phyloP scores from a whole-genome alignment of 92 coral and sea anemone genomes.

The Pocillopora meandrina region DNA sequence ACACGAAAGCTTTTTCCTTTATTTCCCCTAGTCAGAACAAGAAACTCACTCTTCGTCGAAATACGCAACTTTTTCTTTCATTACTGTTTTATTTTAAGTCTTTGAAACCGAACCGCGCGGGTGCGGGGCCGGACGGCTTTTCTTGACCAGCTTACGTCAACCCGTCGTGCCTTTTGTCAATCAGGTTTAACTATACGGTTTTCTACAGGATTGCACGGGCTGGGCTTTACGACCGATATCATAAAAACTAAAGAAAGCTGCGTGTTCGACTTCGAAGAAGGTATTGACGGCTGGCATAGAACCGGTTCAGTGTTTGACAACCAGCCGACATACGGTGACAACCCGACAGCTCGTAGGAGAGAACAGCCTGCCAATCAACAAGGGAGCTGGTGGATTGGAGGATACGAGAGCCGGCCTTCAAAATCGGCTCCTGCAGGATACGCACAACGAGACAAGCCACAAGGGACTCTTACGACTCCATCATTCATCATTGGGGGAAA shows the following conservation, averaged over 20 bases:
- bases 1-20: too few relatives aligned
- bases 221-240: too few relatives aligned
- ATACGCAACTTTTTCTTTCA: too few relatives aligned
- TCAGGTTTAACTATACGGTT: too few relatives aligned
- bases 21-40: too few relatives aligned
- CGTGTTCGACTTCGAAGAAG: conserved; percentile 6
- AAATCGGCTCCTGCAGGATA: background rate
- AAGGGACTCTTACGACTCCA: conserved; percentile 3
- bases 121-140: too few relatives aligned
- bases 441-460: background rate
- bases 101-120: too few relatives aligned
- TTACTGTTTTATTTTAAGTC: too few relatives aligned
- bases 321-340: conserved; percentile 9
- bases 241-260: background rate
- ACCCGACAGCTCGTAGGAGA: conserved; percentile 12
- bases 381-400: conserved; percentile 12
- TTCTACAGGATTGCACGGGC: too few relatives aligned
- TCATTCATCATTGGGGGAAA: background rate
- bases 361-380: conserved; percentile 9
- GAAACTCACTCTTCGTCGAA: too few relatives aligned
- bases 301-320: background rate
- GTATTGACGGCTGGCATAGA: background rate
- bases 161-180: too few relatives aligned
- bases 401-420: background rate
- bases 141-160: too few relatives aligned